Conservation (phyloP, 1,140 invertebrate species). For the Drosophila elegans region DNA sequence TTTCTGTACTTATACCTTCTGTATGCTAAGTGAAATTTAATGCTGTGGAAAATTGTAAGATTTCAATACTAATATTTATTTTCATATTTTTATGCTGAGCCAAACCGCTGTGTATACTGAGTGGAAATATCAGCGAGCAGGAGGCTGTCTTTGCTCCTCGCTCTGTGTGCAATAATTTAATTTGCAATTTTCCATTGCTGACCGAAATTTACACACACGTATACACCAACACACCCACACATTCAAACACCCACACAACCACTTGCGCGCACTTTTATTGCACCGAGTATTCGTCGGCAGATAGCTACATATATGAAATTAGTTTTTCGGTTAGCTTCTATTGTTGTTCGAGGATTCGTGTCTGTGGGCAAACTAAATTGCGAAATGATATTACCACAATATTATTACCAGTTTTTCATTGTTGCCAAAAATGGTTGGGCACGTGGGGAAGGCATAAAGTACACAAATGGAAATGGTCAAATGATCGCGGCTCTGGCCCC, state of each 20-base stretch:
- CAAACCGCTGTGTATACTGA: not conserved
- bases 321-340: constrained; percentile 50
- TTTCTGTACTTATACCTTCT: constrained; percentile 30
- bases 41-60: constrained; percentile 74
- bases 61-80: constrained; percentile 69
- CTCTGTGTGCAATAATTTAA: constrained; percentile 58
- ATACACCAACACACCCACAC: constrained; percentile 2
- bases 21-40: constrained; percentile 73
- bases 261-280: constrained; percentile 11
- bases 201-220: constrained; percentile 33
- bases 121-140: not conserved
- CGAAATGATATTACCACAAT: constrained; percentile 73
- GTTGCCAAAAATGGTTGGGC: constrained; percentile 28
- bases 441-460: constrained; percentile 58
- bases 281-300: not conserved
- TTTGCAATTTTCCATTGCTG: constrained; percentile 58
- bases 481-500: constrained; percentile 35
- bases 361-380: constrained; percentile 60
- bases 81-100: constrained; percentile 49
- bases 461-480: constrained; percentile 52
- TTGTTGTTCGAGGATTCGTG: constrained; percentile 34
- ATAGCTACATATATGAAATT: constrained; percentile 38
- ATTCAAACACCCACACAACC: constrained; percentile 8
- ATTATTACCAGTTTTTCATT: constrained; percentile 65
- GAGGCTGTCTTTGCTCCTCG: not conserved